Percentiles rank a stretch among this genome's conserved stretches.
These are phyloP conservation scores for Heteropelma amictum DNA, from an alignment of 2,888 invertebrate genomes.

Conservation along the genomic window DNA sequence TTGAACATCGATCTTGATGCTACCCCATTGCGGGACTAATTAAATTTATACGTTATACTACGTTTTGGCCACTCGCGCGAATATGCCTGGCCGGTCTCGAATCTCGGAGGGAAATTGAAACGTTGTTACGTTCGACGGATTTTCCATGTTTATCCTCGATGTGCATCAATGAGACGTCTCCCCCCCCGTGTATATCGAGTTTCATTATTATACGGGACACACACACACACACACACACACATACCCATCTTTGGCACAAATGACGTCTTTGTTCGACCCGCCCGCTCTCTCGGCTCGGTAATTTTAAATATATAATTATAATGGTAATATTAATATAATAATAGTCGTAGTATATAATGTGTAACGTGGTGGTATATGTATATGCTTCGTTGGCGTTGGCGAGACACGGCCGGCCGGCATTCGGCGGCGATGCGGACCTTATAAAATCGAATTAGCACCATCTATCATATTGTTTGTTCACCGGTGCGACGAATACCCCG, in stretches of 20 bases:
- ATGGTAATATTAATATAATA: conserved; percentile 36
- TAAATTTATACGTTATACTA: conserved; percentile 22
- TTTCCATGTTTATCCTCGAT: conserved; percentile 21
- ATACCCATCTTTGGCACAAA: conserved; percentile 55
- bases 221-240: too few species aligned
- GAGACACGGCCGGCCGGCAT: conserved; percentile 62
- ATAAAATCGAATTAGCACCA: conserved; percentile 72
- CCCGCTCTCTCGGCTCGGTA: conserved; percentile 16
- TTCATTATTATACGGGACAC: conserved; percentile 20
- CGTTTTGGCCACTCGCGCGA: conserved; percentile 62
- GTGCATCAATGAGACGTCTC: conserved; percentile 4
- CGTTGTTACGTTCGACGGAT: conserved; percentile 60
- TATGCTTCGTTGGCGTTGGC: conserved; percentile 53
- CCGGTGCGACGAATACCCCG: conserved; percentile 40
- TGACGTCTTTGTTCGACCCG: conserved; percentile 37
- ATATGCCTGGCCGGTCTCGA: conserved; percentile 60
- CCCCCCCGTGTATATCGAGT: conserved; percentile 13
- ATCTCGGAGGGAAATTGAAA: conserved; percentile 63
- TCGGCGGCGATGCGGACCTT: conserved; percentile 63
- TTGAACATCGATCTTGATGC: conserved; percentile 3
- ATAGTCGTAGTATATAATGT: too few species aligned
- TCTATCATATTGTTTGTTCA: conserved; percentile 69
- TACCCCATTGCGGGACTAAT: conserved; percentile 16
- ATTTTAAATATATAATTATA: conserved; percentile 8
- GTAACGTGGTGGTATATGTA: too few species aligned